phyloP scores from a whole-genome alignment of 2,797 vertebrate species.

The Enteromius anoplus region DNA sequence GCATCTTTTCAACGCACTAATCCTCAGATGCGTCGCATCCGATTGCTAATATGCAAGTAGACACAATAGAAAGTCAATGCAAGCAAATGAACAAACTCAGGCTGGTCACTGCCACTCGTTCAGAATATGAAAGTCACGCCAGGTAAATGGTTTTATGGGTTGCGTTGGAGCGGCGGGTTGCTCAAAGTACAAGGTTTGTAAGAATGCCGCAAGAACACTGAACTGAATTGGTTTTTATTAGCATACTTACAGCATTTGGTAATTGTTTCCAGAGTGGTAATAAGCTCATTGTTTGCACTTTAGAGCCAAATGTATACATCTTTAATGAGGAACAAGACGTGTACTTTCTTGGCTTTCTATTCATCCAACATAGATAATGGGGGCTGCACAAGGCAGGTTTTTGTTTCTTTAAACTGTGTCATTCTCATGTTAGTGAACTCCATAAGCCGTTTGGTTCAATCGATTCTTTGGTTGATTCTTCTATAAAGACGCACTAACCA shows the following conservation, averaged over 20 bases:
- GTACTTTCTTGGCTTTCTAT: conserved; percentile 47
- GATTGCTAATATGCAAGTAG: conserved; percentile 50
- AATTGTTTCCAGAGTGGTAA: conserved; percentile 67
- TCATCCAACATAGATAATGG: conserved; percentile 32
- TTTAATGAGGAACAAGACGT: conserved; percentile 53
- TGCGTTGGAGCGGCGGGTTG: conserved; percentile 24
- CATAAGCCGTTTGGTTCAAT: conserved; percentile 9
- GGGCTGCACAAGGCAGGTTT: conserved; percentile 1
- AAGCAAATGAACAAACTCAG: conserved; percentile 41
- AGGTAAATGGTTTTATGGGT: conserved; percentile 47
- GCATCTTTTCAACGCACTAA: conserved; percentile 54
- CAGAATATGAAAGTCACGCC: conserved; percentile 42
- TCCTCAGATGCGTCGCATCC: conserved; percentile 52
- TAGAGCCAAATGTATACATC: conserved; percentile 61
- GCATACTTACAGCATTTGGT: conserved; percentile 60
- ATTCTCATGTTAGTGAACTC: conserved; percentile 22
- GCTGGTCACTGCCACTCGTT: conserved; percentile 27
- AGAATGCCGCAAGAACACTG: conserved; percentile 35
- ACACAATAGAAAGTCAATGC: conserved; percentile 40
- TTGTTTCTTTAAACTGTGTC: conserved; percentile 6
- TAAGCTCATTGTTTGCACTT: conserved; percentile 69
- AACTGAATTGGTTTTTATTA: conserved; percentile 64
- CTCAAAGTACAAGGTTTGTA: conserved; percentile 39
- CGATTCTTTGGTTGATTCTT: conserved; percentile 13
- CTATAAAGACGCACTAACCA: conserved; percentile 15